Conservation (phyloP, 2,113 vertebrate genomes). For the Cottus gobio region DNA sequence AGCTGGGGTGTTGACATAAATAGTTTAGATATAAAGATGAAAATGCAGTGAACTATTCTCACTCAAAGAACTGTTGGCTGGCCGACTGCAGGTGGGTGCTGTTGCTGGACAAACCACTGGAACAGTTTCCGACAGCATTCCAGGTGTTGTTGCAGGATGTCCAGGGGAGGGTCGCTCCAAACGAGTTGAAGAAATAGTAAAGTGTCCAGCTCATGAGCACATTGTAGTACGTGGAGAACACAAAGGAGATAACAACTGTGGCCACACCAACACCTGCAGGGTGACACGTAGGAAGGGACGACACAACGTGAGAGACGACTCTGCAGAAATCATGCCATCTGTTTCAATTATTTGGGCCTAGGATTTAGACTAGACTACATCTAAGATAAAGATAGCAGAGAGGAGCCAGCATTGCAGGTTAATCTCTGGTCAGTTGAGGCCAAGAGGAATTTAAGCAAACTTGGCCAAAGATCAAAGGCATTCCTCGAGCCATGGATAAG, state of each 20-base stretch:
- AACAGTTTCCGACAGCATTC: constrained; percentile 78
- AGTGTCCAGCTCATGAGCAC: constrained; percentile 82
- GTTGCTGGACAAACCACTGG: constrained; percentile 78
- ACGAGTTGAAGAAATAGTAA: constrained; percentile 82
- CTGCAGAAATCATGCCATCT: background rate
- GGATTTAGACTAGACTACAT: background rate
- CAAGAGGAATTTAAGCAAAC: constrained; percentile 1
- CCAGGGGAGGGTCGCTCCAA: constrained; percentile 77
- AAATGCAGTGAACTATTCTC: constrained; percentile 42
- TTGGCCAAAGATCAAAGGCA: constrained; percentile 9
- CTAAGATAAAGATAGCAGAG: constrained; percentile 8
- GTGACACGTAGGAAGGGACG: constrained; percentile 23
- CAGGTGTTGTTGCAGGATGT: constrained; percentile 82
- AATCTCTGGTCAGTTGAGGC: background rate
- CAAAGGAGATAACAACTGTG: constrained; percentile 81
- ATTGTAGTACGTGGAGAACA: constrained; percentile 83
- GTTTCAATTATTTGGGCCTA: background rate
- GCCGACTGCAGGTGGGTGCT: constrained; percentile 77
- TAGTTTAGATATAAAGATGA: background rate
- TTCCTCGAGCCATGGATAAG: constrained; percentile 43
- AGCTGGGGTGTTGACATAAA: background rate
- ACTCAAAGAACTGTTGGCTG: constrained; percentile 86
- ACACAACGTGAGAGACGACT: constrained; percentile 35
- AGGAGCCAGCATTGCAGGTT: background rate
- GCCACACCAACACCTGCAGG: constrained; percentile 82